phyloP scores from a whole-genome alignment of 2,113 vertebrate genomes.

The Chiloscyllium plagiosum region DNA sequence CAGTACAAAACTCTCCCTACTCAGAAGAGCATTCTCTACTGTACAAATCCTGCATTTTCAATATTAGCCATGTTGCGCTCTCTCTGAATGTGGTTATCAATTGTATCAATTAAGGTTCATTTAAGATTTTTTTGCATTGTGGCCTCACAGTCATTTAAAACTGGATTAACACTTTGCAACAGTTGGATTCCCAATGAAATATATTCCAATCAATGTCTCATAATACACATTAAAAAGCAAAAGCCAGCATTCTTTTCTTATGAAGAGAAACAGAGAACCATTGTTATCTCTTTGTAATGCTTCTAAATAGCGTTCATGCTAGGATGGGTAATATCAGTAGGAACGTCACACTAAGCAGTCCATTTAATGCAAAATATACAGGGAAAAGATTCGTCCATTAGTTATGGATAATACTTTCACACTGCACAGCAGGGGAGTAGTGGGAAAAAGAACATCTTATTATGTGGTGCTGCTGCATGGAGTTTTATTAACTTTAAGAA shows the following conservation, averaged over 20 bases:
- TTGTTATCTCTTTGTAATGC: not conserved
- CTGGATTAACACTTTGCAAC: not conserved
- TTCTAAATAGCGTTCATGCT: not conserved
- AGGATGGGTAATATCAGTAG: not conserved
- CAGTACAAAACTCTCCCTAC: not conserved
- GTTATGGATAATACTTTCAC: not conserved
- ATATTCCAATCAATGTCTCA: not conserved
- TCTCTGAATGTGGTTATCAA: not conserved
- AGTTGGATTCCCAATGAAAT: not conserved
- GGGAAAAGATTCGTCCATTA: not conserved
- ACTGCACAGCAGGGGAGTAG: not conserved
- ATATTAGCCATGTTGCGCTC: not conserved
- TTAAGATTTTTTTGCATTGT: not conserved
- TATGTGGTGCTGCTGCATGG: not conserved
- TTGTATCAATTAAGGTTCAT: not conserved
- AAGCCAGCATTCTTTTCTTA: not conserved
- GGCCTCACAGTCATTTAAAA: not conserved
- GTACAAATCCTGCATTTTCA: not conserved
- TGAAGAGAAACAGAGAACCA: not conserved
- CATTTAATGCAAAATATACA: not conserved
- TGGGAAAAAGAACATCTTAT: not conserved
- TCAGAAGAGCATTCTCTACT: not conserved
- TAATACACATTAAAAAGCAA: not conserved
- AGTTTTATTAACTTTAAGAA: slow-evolving; percentile 9
- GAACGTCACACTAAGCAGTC: not conserved